phyloP scores from a whole-genome alignment of 2,797 vertebrate genomes.

The Melanotaenia parkinsoni region DNA sequence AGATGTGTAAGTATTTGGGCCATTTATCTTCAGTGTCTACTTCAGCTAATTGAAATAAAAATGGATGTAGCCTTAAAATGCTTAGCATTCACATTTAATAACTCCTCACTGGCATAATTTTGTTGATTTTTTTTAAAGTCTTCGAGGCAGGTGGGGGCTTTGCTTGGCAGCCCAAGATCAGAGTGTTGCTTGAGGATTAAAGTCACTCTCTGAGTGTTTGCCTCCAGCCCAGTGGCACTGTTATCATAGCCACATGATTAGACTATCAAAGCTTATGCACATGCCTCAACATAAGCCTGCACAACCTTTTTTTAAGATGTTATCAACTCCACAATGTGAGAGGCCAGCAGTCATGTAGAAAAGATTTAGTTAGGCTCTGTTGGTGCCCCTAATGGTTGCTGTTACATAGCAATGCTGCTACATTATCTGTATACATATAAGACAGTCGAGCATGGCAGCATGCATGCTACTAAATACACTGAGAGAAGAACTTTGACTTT shows the following conservation, averaged over 20 bases:
- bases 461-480: slow-evolving; percentile 18
- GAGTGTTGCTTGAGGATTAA: slow-evolving; percentile 59
- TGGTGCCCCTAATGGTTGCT: slow-evolving; percentile 21
- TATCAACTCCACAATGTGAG: slow-evolving; percentile 29
- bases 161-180: slow-evolving; percentile 40
- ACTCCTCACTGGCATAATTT: slow-evolving; percentile 5
- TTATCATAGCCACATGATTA: slow-evolving; percentile 58
- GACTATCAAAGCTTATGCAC: slow-evolving; percentile 60
- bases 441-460: slow-evolving; percentile 25
- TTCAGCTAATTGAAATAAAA: not conserved
- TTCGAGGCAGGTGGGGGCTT: slow-evolving; percentile 27
- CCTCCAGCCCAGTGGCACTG: slow-evolving; percentile 45
- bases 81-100: not conserved
- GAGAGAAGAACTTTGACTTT: slow-evolving; percentile 27
- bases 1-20: not conserved
- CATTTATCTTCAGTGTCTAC: not conserved
- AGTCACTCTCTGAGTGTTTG: slow-evolving; percentile 52
- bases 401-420: slow-evolving; percentile 10
- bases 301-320: slow-evolving; percentile 44
- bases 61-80: not conserved
- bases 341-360: slow-evolving; percentile 17
- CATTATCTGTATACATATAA: slow-evolving; percentile 18
- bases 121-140: slow-evolving; percentile 12
- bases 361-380: slow-evolving; percentile 22
- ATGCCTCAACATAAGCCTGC: slow-evolving; percentile 14